Percentiles rank a stretch among this genome's conserved stretches.
Conservation (phyloP, 2,797 vertebrate genomes). For the Enteromius fasciolatus region DNA sequence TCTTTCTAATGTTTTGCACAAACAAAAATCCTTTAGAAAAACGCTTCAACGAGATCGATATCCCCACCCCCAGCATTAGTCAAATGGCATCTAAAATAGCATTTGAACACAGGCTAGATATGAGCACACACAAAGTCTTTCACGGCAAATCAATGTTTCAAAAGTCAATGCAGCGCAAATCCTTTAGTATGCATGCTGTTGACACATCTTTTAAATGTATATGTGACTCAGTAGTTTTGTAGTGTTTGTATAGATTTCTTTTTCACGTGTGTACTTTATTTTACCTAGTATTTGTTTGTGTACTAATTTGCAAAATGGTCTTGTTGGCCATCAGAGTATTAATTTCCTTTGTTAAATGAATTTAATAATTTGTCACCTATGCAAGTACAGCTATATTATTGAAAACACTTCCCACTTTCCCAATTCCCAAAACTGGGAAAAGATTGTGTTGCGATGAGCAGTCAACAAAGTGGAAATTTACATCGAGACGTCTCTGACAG, state of each 20-base stretch:
- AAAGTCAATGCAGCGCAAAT: not conserved
- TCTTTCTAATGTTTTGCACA: constrained; percentile 10
- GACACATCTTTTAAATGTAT: not conserved
- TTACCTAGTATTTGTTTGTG: not conserved
- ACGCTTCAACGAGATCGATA: constrained; percentile 22
- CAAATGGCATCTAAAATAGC: constrained; percentile 20
- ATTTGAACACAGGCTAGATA: constrained; percentile 23
- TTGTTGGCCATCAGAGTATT: not conserved
- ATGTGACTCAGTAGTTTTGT: not conserved
- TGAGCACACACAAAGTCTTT: constrained; percentile 1
- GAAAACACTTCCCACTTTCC: not conserved
- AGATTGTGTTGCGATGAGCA: not conserved
- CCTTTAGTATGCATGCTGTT: constrained; percentile 11
- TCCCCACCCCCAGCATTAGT: not conserved
- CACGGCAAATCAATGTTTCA: not conserved
- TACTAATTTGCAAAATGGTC: not conserved
- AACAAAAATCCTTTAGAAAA: constrained; percentile 30
- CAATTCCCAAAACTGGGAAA: not conserved
- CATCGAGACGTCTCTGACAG: constrained; percentile 19
- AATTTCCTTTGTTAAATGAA: not conserved
- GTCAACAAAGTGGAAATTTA: constrained; percentile 18
- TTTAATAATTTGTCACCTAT: not conserved
- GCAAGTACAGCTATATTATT: not conserved
- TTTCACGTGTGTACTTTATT: not conserved
- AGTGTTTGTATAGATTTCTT: not conserved